Evolutionary conservation across 2,113 vertebrate genomes (phyloP).

Genomic region (Laticauda colubrina): DNA sequence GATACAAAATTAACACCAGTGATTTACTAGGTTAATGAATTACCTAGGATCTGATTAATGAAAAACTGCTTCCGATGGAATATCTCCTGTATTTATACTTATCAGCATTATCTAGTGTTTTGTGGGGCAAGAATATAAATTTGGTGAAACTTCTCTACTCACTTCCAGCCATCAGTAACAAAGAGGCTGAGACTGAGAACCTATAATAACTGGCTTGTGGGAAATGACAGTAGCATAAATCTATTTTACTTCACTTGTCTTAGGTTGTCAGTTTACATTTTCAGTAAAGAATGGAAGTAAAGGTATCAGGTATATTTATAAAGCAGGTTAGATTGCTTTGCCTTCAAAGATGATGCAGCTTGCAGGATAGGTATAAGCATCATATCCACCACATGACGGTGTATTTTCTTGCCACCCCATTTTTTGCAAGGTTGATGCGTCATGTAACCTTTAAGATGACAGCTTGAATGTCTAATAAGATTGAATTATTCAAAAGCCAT

Average conservation of each 20-base stretch:
- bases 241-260: background rate
- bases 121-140: background rate
- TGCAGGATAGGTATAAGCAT: background rate
- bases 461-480: constrained; percentile 45
- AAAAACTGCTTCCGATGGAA: background rate
- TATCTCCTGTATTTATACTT: background rate
- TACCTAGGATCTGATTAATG: background rate
- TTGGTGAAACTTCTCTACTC: background rate
- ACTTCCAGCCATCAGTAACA: background rate
- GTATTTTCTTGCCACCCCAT: constrained; percentile 21
- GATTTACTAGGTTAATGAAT: background rate
- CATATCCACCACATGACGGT: background rate
- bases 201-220: background rate
- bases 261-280: background rate
- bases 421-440: constrained; percentile 35
- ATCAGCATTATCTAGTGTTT: background rate
- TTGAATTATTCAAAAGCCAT: constrained; percentile 68
- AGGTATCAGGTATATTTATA: background rate
- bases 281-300: background rate
- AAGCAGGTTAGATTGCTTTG: background rate
- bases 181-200: background rate
- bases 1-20: background rate
- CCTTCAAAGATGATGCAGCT: background rate
- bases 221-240: background rate
- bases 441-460: constrained; percentile 48